Base-by-base conservation (phyloP, 2,888 invertebrate species). In the Willowsia nigromaculata region DNA sequence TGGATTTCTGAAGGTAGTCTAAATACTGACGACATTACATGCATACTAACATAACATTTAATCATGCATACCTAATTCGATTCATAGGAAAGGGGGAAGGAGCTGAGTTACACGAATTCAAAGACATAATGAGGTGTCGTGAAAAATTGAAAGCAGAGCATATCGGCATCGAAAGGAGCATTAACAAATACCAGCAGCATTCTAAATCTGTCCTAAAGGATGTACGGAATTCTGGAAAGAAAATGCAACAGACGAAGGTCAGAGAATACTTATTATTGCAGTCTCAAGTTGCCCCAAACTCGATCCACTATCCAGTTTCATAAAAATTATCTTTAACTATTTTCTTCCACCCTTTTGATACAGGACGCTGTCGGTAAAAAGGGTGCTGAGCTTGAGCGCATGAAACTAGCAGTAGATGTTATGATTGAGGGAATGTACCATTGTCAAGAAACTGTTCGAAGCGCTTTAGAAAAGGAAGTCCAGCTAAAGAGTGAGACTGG, bases 141-240 rank as follows among this genome's bases (percentile, higher is more conserved):
- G 84, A 84, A 27, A 88, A 83, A 53, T 53, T 88, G n/a, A 78
- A 68, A 43, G 65, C 84, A 25, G 83, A 84, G 30, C 84, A 88
- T 62, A 76, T 30, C 47, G 13, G 15, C 15, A 22, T 65, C 18
- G 71, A 88, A 25, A 50, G 65, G 30, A 40, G n/a, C 13, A 53
- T 88, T 15, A 18, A 30, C 13, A 76, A 18, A 9, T 84, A 88
- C 40, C 81, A 88, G 68, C 18, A 7, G 3, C 83, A 84, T 25
- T 59, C 59, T 9, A 50, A 50, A 25, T 7, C 22, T 11, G 53
- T 87, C 11, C 13, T 65, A 3, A 25, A 37, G 43, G 56, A 11
- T n/a, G 71, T 76, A n/a, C 56, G 22, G 15, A 53, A 71, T 18
- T 53, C 81, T 15, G 81, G 53, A n/a, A 81, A 43, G 27, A 62